Evolutionary conservation across 1,140 invertebrate species (phyloP).

Genomic region (Micrasema minimum): DNA sequence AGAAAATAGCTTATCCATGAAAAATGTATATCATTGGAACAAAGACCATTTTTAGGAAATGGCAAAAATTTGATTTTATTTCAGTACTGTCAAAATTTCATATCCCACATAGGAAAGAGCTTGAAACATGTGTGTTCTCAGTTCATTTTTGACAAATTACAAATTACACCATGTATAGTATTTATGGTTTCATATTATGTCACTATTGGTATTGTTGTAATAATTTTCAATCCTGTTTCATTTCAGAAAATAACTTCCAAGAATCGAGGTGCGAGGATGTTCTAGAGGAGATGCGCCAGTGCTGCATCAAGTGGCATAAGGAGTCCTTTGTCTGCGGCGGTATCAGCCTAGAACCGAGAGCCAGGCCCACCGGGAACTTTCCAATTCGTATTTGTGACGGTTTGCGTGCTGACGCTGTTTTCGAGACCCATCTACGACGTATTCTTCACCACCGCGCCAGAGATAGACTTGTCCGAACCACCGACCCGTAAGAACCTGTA

Average conservation of each 20-base stretch:
- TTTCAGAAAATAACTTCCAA: conserved; percentile 75
- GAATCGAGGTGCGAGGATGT: conserved; percentile 70
- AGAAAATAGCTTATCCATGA: too few species aligned
- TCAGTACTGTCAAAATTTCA: too few species aligned
- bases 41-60: too few species aligned
- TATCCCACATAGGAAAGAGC: too few species aligned
- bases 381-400: conserved; percentile 62
- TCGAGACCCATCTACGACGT: conserved; percentile 77
- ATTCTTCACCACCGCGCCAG: conserved; percentile 60
- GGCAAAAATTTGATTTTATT: too few species aligned
- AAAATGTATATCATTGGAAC: too few species aligned
- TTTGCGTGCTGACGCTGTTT: conserved; percentile 69
- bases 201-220: too few species aligned
- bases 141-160: too few species aligned
- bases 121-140: too few species aligned
- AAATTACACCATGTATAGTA: too few species aligned
- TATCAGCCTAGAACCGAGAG: conserved; percentile 65
- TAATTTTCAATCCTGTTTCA: too few species aligned
- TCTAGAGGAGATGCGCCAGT: conserved; percentile 73
- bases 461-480: conserved; percentile 57
- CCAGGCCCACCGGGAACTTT: conserved; percentile 62
- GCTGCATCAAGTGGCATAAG: conserved; percentile 71
- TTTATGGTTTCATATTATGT: too few species aligned
- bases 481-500: conserved; percentile 4
- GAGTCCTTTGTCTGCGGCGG: conserved; percentile 74